Evolutionary conservation across 2,113 vertebrate genomes (phyloP).

Genomic region (Chunga burmeisteri): DNA sequence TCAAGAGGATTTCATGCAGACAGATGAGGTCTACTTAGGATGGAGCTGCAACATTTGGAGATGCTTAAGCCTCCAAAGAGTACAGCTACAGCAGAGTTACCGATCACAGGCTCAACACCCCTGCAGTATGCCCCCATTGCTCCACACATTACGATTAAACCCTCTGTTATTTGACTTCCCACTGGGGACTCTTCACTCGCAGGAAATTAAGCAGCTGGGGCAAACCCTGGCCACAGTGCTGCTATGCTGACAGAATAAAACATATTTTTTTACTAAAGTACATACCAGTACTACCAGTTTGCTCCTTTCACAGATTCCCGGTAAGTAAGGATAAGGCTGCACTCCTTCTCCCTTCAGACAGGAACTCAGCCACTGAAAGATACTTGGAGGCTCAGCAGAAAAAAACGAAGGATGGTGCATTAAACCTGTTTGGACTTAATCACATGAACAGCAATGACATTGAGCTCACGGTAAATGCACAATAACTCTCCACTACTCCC

Average conservation of each 20-base stretch:
- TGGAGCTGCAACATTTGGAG: neutral
- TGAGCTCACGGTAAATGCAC: neutral
- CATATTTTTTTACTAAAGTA: neutral
- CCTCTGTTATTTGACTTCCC: neutral
- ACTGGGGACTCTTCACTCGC: neutral
- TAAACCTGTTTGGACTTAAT: constrained; percentile 84
- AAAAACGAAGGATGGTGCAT: constrained; percentile 89
- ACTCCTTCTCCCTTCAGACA: constrained; percentile 84
- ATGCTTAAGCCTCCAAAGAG: neutral
- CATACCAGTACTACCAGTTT: constrained; percentile 90
- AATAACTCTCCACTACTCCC: neutral
- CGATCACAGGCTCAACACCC: neutral
- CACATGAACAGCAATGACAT: neutral
- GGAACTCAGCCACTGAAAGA: constrained; percentile 91
- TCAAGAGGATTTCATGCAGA: neutral
- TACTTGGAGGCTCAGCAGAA: constrained; percentile 85
- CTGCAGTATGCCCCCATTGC: neutral
- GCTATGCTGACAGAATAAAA: neutral
- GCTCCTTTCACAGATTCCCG: constrained; percentile 90
- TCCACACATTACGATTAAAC: neutral
- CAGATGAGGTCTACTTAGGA: neutral
- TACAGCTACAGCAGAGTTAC: neutral
- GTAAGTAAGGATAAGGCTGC: constrained; percentile 87
- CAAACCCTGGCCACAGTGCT: neutral
- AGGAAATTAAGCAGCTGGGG: neutral